These are phyloP conservation scores for Tyrophagus putrescentiae DNA, from an alignment of 1,140 invertebrate genomes.

Conservation along the genomic window DNA sequence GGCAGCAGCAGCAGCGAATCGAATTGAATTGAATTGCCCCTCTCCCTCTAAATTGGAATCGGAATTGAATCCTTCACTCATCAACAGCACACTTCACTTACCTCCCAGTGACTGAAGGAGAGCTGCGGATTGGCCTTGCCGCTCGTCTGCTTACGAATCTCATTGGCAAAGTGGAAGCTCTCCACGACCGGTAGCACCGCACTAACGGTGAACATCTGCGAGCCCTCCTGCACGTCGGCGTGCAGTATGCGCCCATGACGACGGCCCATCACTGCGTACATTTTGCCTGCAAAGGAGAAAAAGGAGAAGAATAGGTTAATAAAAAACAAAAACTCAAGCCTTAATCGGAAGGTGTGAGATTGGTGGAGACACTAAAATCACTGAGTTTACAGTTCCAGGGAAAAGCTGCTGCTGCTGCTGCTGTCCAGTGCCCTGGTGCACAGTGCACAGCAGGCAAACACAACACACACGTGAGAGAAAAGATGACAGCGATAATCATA, in stretches of 20 bases:
- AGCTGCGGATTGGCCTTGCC: slow-evolving; percentile 87
- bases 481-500: no score
- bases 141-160: slow-evolving; percentile 80
- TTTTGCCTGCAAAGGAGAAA: slow-evolving; percentile 50
- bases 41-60: no score
- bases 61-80: not conserved
- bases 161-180: slow-evolving; percentile 84
- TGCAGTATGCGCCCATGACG: slow-evolving; percentile 72
- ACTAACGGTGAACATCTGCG: slow-evolving; percentile 68
- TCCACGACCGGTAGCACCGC: slow-evolving; percentile 85
- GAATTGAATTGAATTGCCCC: no score
- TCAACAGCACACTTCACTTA: slow-evolving; percentile 36
- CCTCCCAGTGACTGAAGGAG: slow-evolving; percentile 94
- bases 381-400: no score
- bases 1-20: no score
- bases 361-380: no score
- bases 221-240: slow-evolving; percentile 74
- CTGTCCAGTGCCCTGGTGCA: no score
- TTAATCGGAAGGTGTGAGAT: no score
- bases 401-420: no score
- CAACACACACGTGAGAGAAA: no score
- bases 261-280: slow-evolving; percentile 77
- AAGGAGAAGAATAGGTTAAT: not conserved
- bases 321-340: no score
- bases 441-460: no score